These are phyloP conservation scores for Pyrrhura leucotis DNA, from an alignment of 2,797 vertebrate species.

Conservation along the genomic window DNA sequence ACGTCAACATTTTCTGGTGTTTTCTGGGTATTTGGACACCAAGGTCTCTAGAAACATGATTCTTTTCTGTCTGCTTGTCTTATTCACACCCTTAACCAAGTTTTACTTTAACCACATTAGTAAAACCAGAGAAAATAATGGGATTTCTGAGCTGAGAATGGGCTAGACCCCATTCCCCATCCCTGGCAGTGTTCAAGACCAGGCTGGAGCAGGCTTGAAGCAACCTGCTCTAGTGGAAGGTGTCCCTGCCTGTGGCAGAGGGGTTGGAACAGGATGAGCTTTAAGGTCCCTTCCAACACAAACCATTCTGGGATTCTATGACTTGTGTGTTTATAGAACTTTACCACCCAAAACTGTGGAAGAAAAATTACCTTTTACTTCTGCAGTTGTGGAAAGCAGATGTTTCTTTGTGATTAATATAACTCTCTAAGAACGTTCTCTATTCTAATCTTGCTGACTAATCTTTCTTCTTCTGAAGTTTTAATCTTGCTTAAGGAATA, in stretches of 20 bases:
- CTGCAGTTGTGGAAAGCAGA: background rate
- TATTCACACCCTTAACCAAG: background rate
- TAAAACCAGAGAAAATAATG: background rate
- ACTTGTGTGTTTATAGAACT: background rate
- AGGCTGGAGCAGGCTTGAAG: background rate
- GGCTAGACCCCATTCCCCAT: background rate
- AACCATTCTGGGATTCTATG: background rate
- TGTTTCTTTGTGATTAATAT: background rate
- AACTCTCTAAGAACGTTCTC: constrained; percentile 18
- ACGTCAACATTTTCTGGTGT: background rate
- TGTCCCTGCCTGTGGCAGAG: background rate
- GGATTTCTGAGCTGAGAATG: background rate
- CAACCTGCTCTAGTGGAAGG: background rate
- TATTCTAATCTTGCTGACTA: constrained; percentile 36
- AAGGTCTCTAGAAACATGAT: background rate
- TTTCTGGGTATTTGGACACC: background rate
- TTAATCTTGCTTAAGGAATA: constrained; percentile 48
- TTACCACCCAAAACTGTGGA: background rate
- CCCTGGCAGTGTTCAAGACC: background rate
- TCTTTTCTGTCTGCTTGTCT: background rate
- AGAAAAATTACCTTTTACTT: background rate
- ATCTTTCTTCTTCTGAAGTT: constrained; percentile 43
- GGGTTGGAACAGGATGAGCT: background rate
- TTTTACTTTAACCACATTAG: background rate
- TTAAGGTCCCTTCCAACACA: background rate